Conservation (phyloP, 2,888 invertebrate species). For the Melanchra persicariae region DNA sequence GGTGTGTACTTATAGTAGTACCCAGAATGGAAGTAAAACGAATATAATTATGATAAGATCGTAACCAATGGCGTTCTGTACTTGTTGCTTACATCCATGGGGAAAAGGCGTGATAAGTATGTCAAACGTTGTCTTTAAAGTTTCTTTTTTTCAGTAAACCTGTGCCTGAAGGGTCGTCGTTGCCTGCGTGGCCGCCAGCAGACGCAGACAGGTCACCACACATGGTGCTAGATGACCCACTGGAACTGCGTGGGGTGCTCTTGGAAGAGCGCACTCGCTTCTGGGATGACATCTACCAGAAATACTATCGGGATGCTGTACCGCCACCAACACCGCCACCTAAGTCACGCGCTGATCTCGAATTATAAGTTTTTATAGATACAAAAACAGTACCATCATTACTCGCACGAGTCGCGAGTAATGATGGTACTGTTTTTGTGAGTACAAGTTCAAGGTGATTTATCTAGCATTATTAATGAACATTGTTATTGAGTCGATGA, state of each 20-base stretch:
- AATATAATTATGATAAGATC: too few species aligned
- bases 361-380: conserved; percentile 8
- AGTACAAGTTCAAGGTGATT: background rate
- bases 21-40: too few species aligned
- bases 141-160: conserved; percentile 71
- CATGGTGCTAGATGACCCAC: conserved; percentile 65
- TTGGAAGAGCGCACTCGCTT: conserved; percentile 60
- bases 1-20: too few species aligned
- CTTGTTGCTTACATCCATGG: too few species aligned
- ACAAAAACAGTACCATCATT: too few species aligned
- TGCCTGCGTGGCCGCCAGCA: conserved; percentile 21
- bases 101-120: too few species aligned
- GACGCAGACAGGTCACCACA: conserved; percentile 53
- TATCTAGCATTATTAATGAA: background rate
- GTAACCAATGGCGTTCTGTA: too few species aligned
- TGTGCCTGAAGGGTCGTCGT: conserved; percentile 52
- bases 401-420: too few species aligned
- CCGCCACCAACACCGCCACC: conserved; percentile 18
- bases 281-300: conserved; percentile 68
- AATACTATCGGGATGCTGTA: conserved; percentile 50
- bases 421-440: background rate
- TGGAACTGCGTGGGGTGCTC: conserved; percentile 59
- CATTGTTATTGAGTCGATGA: background rate
- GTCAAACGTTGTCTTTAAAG: too few species aligned
- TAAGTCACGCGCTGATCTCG: background rate